Conservation (phyloP, 2,797 vertebrate species). For the Spinibarbus caldwelli region DNA sequence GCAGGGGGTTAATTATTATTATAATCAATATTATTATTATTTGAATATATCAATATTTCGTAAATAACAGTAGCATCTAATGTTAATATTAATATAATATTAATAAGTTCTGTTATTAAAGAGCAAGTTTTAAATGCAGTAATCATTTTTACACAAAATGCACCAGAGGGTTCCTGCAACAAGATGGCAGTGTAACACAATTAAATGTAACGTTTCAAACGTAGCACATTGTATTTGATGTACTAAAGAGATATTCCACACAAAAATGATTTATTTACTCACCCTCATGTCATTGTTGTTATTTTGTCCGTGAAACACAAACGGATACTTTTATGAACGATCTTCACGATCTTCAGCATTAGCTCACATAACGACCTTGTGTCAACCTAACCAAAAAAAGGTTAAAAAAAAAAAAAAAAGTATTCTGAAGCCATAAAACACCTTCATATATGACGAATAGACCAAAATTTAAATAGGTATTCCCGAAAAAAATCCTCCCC, state of each 20-base stretch:
- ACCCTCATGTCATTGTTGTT: not conserved
- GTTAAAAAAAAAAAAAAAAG: too few relatives aligned
- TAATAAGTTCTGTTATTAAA: too few relatives aligned
- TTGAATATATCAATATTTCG: not conserved
- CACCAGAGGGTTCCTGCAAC: not conserved
- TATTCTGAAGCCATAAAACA: not conserved
- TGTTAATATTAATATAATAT: too few relatives aligned
- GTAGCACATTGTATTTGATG: not conserved
- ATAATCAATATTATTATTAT: not conserved
- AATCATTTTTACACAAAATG: not conserved
- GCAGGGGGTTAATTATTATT: not conserved
- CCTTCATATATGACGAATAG: not conserved
- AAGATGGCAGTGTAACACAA: conserved; percentile 17
- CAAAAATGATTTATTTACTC: not conserved
- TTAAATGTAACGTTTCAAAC: not conserved
- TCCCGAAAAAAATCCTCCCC: accelerated
- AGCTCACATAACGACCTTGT: too few relatives aligned
- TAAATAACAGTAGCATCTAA: too few relatives aligned
- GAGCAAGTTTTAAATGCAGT: not conserved
- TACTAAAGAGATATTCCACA: not conserved
- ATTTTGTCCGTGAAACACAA: not conserved
- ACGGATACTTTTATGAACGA: not conserved
- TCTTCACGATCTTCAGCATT: too few relatives aligned
- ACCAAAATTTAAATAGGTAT: not conserved
- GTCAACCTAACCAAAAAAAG: not conserved